Conservation (phyloP, 2,888 invertebrate genomes). For the Arctia plantaginis region DNA sequence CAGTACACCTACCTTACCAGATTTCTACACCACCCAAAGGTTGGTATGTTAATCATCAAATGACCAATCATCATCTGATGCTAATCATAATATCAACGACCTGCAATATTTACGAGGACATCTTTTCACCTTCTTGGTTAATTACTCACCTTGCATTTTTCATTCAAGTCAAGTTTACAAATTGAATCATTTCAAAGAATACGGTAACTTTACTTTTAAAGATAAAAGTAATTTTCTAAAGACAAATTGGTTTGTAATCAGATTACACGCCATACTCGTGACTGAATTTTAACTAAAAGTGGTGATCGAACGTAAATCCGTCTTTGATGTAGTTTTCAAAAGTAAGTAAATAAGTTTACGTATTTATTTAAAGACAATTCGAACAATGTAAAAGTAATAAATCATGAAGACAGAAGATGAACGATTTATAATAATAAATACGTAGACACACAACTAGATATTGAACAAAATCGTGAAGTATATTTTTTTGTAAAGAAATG, state of each 20-base stretch:
- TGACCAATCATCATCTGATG: too few species aligned
- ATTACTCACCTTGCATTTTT: too few species aligned
- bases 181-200: background rate
- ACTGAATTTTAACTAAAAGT: background rate
- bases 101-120: too few species aligned
- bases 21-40: too few species aligned
- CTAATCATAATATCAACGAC: too few species aligned
- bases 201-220: background rate
- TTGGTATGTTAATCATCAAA: too few species aligned
- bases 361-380: background rate
- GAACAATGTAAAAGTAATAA: conserved; percentile 3
- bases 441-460: background rate
- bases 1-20: too few species aligned
- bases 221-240: background rate
- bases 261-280: background rate
- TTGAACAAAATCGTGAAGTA: background rate
- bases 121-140: too few species aligned
- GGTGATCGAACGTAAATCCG: background rate
- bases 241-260: background rate
- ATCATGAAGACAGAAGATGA: background rate
- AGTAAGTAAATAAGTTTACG: background rate
- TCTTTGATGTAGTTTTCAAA: background rate
- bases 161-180: background rate
- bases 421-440: background rate
- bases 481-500: conserved; percentile 19